Evolutionary conservation across 1,140 invertebrate genomes (phyloP), one percentile per base, ranked within the genome.

Genomic region (Holotrichia oblita): DNA sequence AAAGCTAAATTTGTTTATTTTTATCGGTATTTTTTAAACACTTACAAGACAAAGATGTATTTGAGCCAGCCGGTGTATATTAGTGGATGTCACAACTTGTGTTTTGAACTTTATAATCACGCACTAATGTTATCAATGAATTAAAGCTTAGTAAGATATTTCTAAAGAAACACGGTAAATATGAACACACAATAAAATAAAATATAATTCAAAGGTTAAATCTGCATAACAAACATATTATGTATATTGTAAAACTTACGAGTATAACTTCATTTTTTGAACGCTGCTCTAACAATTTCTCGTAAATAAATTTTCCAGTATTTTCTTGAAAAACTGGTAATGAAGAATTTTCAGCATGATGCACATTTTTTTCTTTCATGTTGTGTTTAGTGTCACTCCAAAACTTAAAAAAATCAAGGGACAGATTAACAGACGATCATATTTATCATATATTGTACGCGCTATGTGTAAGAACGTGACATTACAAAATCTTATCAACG

Each of bases 241-340:
- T 34, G 4, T 34, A 4, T 34, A 34, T 34, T 34, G 12, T 27
- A 69, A 27, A 22, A 69, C 61, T 69, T 69, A 69, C 61, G 8
- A 69, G 27, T 34, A 34, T 14, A 4, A 34, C 61, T 69, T 69
- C 22, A 34, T 69, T 20, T 34, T 34, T 22, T 4, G 20, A 34
- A 34, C 27, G 24, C 0, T 8, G 24, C 12, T 17, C 9, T 27
- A 27, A 4, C 12, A 69, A 8, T 14, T 24, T 12, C 22, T 69
- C 1, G 20, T 27, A 27, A 34, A 69, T 27, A 34, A 69, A 69
- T 27, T 69, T 69, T 69, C 61, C 61, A 10, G 61, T 69, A 69
- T 69, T 69, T 69, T 69, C 61, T 10, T 7, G 20, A 69, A 22
- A 69, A 1, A 69, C 22, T 6, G 61, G 61, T 9, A 6, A 27